Percentiles rank a stretch among this genome's conserved stretches.
Conservation (phyloP, 2,797 vertebrate species). For the Todus mexicanus region DNA sequence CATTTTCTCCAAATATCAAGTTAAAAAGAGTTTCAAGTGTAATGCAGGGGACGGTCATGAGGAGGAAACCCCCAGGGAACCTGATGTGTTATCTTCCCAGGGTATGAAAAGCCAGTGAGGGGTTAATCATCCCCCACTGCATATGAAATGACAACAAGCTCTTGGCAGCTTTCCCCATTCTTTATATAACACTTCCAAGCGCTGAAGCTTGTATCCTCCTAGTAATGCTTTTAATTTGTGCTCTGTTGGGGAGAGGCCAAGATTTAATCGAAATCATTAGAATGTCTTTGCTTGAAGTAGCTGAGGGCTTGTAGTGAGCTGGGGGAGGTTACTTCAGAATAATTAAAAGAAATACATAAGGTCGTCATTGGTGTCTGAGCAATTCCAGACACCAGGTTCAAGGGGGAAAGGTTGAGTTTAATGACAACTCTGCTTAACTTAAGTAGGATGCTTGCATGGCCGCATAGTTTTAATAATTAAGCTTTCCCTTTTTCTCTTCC, state of each 20-base stretch:
- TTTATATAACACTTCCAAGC: conserved; percentile 80
- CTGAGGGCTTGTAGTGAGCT: conserved; percentile 69
- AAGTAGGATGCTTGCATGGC: conserved; percentile 64
- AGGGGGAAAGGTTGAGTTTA: conserved; percentile 70
- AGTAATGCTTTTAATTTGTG: conserved; percentile 83
- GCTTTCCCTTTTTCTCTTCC: conserved; percentile 57
- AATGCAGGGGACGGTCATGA: neutral
- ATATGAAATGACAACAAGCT: conserved; percentile 72
- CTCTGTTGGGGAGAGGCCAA: conserved; percentile 81
- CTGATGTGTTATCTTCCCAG: neutral
- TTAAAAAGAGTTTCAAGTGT: neutral
- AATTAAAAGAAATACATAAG: conserved; percentile 77
- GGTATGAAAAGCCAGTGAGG: conserved; percentile 19
- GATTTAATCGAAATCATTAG: conserved; percentile 84
- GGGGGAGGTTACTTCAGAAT: conserved; percentile 70
- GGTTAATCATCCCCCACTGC: conserved; percentile 67
- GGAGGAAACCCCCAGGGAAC: neutral
- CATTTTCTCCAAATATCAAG: neutral
- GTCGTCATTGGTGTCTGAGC: conserved; percentile 62
- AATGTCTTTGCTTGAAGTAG: conserved; percentile 82
- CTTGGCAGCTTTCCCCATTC: conserved; percentile 72
- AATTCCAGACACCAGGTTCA: conserved; percentile 67
- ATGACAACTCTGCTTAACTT: conserved; percentile 56
- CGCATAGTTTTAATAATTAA: conserved; percentile 65
- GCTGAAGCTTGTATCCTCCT: conserved; percentile 75